phyloP scores from a whole-genome alignment of 92 coral and sea anemone genomes.

The Blastomussa wellsi region DNA sequence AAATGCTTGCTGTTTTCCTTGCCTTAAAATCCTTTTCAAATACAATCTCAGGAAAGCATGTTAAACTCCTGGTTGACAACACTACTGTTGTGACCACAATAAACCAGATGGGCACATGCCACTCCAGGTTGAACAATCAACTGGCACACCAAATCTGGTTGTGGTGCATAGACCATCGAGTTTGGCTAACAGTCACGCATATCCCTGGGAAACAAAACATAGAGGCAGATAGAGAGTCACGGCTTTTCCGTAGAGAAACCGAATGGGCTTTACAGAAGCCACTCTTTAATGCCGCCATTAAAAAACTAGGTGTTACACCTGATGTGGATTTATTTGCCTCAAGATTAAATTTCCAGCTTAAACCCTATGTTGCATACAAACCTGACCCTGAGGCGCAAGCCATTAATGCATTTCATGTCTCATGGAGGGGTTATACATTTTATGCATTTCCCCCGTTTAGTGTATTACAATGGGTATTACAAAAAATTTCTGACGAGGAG shows the following conservation, averaged over 20 bases:
- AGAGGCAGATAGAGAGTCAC: slow-evolving; percentile 55
- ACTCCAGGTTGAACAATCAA: slow-evolving; percentile 43
- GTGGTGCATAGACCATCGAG: slow-evolving; percentile 36
- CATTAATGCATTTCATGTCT: slow-evolving; percentile 35
- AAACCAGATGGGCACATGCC: slow-evolving; percentile 70
- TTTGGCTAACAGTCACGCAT: slow-evolving; percentile 45
- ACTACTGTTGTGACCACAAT: slow-evolving; percentile 59
- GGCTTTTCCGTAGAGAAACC: slow-evolving; percentile 36
- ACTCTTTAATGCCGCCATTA: slow-evolving; percentile 26
- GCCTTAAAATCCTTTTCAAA: slow-evolving; percentile 48
- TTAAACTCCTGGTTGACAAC: slow-evolving; percentile 51
- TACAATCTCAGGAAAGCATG: slow-evolving; percentile 36
- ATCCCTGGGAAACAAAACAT: slow-evolving; percentile 51
- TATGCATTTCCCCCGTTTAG: slow-evolving; percentile 40
- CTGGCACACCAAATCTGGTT: slow-evolving; percentile 51
- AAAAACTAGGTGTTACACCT: slow-evolving; percentile 23
- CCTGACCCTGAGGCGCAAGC: slow-evolving; percentile 57
- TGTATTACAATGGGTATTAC: slow-evolving; percentile 35
- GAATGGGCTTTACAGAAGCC: slow-evolving; percentile 53
- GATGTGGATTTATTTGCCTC: slow-evolving; percentile 50
- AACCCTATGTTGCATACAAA: slow-evolving; percentile 52
- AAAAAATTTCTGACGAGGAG: slow-evolving; percentile 41
- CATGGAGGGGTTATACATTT: slow-evolving; percentile 11
- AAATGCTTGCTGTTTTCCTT: too few relatives aligned
- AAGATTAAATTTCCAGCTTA: slow-evolving; percentile 29